A percentile compares a stretch with the other conserved stretches of the same genome.
These are phyloP conservation scores for Falco novaeseelandiae DNA, from an alignment of 2,797 vertebrate species.

Conservation along the genomic window DNA sequence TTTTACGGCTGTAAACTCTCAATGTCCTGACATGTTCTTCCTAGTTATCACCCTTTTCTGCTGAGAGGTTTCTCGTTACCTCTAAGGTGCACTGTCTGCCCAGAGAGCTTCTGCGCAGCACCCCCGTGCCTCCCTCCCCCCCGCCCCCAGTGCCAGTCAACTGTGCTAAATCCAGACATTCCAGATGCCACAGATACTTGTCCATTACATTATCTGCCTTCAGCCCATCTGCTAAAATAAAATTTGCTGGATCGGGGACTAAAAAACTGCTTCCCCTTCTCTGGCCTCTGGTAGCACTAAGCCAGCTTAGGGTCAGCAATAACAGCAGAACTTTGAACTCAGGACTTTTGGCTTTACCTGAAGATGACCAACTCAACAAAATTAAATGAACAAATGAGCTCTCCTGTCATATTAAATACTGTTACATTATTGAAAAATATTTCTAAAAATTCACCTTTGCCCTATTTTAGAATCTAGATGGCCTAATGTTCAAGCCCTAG, in stretches of 20 bases:
- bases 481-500: background rate
- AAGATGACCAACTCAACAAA: background rate
- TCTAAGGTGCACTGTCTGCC: background rate
- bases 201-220: constrained; percentile 38
- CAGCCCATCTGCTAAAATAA: constrained; percentile 45
- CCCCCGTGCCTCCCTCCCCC: background rate
- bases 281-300: constrained; percentile 8
- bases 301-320: constrained; percentile 8
- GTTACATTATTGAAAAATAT: background rate
- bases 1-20: background rate
- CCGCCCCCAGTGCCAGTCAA: background rate
- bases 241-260: constrained; percentile 12
- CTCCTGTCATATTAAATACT: background rate
- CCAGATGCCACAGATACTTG: constrained; percentile 28
- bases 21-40: background rate
- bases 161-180: constrained; percentile 55
- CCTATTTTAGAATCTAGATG: background rate
- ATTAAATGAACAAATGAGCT: background rate
- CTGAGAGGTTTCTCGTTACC: background rate
- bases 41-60: background rate
- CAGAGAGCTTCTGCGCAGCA: background rate
- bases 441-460: background rate
- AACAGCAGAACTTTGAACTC: constrained; percentile 38
- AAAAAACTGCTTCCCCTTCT: constrained; percentile 18
- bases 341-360: background rate